Conservation (phyloP, 2,797 vertebrate genomes). For the Clarias platycephalus region DNA sequence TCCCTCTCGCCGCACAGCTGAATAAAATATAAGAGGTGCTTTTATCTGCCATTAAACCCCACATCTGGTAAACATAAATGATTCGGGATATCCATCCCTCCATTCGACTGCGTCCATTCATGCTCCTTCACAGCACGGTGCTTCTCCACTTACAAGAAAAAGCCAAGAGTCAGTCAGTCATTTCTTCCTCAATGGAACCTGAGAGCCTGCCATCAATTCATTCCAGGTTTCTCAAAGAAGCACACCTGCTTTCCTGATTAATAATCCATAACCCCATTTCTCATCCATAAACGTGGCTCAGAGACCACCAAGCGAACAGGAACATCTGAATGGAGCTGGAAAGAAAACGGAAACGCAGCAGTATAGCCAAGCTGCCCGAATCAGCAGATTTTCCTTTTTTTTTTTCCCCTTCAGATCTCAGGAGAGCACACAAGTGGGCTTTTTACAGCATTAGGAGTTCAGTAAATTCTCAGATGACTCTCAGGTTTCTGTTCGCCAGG, state of each 20-base stretch:
- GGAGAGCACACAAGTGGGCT: slow-evolving; percentile 42
- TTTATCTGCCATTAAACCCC: slow-evolving; percentile 79
- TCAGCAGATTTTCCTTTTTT: slow-evolving; percentile 60
- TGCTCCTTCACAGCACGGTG: slow-evolving; percentile 33
- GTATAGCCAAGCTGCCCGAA: slow-evolving; percentile 63
- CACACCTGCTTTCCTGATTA: slow-evolving; percentile 70
- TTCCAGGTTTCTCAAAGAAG: slow-evolving; percentile 72
- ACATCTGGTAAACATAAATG: slow-evolving; percentile 33
- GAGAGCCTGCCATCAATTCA: slow-evolving; percentile 39
- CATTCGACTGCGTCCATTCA: slow-evolving; percentile 64
- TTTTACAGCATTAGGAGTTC: slow-evolving; percentile 49
- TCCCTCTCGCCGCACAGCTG: slow-evolving; percentile 44
- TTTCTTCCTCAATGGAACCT: slow-evolving; percentile 76
- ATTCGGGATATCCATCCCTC: slow-evolving; percentile 63
- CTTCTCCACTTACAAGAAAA: slow-evolving; percentile 67
- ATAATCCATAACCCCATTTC: slow-evolving; percentile 78
- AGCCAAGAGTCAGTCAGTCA: slow-evolving; percentile 63
- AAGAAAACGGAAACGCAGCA: slow-evolving; percentile 35
- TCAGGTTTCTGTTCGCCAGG: slow-evolving; percentile 17
- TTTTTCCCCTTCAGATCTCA: background rate
- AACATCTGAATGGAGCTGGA: slow-evolving; percentile 71
- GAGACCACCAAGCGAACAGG: slow-evolving; percentile 60
- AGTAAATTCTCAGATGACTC: slow-evolving; percentile 24
- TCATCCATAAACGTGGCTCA: slow-evolving; percentile 40
- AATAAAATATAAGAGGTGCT: slow-evolving; percentile 80